A percentile compares a stretch with the other conserved stretches of the same genome.
Evolutionary conservation across 2,888 invertebrate species (phyloP).

Genomic region (Eupithecia pulchellata): DNA sequence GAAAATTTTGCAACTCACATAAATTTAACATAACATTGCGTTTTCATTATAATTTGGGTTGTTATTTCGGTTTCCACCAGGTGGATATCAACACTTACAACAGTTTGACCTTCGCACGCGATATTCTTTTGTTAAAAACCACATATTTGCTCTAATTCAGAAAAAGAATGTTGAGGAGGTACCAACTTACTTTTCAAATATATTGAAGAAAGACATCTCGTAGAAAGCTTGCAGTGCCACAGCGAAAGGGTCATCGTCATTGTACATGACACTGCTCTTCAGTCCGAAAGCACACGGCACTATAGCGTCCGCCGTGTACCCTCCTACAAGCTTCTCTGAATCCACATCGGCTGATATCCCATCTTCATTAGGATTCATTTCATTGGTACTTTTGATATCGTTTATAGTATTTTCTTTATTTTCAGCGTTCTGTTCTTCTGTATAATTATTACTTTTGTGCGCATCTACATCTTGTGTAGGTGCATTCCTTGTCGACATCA

Average conservation of each 20-base stretch:
- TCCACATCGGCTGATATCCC: slow-evolving; percentile 56
- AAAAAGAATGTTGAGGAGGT: background rate
- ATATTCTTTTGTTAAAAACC: background rate
- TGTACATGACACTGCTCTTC: slow-evolving; percentile 77
- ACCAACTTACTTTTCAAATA: slow-evolving; percentile 77
- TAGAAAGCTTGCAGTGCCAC: slow-evolving; percentile 79
- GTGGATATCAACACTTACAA: too few species aligned
- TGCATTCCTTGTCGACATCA: background rate
- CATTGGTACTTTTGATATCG: background rate
- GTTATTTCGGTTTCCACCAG: too few species aligned
- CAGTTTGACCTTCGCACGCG: background rate
- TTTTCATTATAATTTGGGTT: background rate
- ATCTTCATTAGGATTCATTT: background rate
- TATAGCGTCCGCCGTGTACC: slow-evolving; percentile 80
- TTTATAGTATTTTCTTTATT: slow-evolving; percentile 18
- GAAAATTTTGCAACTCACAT: background rate
- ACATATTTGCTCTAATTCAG: background rate
- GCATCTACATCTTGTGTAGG: background rate
- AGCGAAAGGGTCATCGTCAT: slow-evolving; percentile 74
- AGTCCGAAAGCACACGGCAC: slow-evolving; percentile 80
- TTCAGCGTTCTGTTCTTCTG: background rate
- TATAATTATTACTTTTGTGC: background rate
- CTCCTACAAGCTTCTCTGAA: slow-evolving; percentile 74
- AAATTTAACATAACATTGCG: background rate
- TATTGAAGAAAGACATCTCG: slow-evolving; percentile 71